Evolutionary conservation across 30 jellyfish, hydroid and myxozoan species (phyloP).

Genomic region (Hydractinia echinata): DNA sequence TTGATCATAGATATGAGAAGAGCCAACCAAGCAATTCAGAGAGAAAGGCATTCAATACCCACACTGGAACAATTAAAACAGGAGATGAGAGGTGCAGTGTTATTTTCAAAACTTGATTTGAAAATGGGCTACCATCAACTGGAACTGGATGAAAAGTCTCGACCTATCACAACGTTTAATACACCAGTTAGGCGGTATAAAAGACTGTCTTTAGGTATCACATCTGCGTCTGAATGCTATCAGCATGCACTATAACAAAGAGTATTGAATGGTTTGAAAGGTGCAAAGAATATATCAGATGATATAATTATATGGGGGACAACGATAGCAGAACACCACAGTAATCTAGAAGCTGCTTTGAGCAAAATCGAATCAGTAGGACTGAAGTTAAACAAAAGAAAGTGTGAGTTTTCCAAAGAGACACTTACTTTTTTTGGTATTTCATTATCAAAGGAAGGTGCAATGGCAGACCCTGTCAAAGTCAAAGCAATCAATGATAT

Average conservation of each 20-base stretch:
- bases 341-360: slow-evolving; percentile 20
- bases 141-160: slow-evolving; percentile 33
- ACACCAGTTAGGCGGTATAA: slow-evolving; percentile 42
- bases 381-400: slow-evolving; percentile 36
- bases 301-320: slow-evolving; percentile 50
- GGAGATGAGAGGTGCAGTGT: slow-evolving; percentile 26
- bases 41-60: slow-evolving; percentile 34
- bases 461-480: not conserved
- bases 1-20: slow-evolving; percentile 39
- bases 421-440: slow-evolving; percentile 24
- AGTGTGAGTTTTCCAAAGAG: slow-evolving; percentile 35
- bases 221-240: slow-evolving; percentile 68
- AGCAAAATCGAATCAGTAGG: slow-evolving; percentile 43
- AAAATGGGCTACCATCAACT: slow-evolving; percentile 41
- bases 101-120: slow-evolving; percentile 28
- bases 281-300: slow-evolving; percentile 29
- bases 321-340: slow-evolving; percentile 46
- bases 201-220: slow-evolving; percentile 49
- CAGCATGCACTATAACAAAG: slow-evolving; percentile 30
- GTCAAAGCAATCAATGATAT: not conserved
- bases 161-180: slow-evolving; percentile 36
- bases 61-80: slow-evolving; percentile 45
- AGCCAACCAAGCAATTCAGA: slow-evolving; percentile 33
- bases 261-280: slow-evolving; percentile 31
- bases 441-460: not conserved